Conservation (phyloP, 2,888 invertebrate genomes). For the Tenthredo notha region DNA sequence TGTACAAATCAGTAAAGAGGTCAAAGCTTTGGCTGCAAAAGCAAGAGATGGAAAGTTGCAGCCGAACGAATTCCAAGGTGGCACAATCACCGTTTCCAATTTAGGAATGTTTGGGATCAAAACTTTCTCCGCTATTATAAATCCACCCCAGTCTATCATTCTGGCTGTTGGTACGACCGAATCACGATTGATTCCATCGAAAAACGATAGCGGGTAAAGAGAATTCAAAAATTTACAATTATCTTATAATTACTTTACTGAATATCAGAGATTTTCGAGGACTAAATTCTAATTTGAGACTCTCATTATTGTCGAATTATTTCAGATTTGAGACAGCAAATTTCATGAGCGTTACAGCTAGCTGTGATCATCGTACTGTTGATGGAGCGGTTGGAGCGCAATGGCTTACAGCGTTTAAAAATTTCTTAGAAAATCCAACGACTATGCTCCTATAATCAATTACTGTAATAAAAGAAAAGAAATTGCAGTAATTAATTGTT, state of each 20-base stretch:
- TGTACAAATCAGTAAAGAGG: constrained; percentile 88
- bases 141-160: constrained; percentile 97
- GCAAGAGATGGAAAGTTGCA: constrained; percentile 94
- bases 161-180: constrained; percentile 93
- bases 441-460: constrained; percentile 91
- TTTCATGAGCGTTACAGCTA: constrained; percentile 94
- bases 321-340: constrained; percentile 86
- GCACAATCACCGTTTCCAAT: constrained; percentile 96
- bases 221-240: constrained; percentile 43
- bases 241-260: background rate
- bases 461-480: constrained; percentile 24
- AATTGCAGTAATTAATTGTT: constrained; percentile 45
- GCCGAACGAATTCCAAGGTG: constrained; percentile 98
- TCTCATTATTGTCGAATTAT: constrained; percentile 56
- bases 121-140: constrained; percentile 95
- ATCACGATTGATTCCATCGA: constrained; percentile 87
- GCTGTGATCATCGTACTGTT: constrained; percentile 98
- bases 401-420: constrained; percentile 95
- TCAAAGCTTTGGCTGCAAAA: constrained; percentile 90
- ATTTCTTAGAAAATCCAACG: constrained; percentile 94
- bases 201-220: constrained; percentile 87
- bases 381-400: constrained; percentile 99
- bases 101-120: constrained; percentile 96
- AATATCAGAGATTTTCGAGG: constrained; percentile 16
- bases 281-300: background rate